Evolutionary conservation across 2,888 invertebrate species (phyloP), one percentile per base, ranked within the genome.

Genomic region (Gibbula magus): DNA sequence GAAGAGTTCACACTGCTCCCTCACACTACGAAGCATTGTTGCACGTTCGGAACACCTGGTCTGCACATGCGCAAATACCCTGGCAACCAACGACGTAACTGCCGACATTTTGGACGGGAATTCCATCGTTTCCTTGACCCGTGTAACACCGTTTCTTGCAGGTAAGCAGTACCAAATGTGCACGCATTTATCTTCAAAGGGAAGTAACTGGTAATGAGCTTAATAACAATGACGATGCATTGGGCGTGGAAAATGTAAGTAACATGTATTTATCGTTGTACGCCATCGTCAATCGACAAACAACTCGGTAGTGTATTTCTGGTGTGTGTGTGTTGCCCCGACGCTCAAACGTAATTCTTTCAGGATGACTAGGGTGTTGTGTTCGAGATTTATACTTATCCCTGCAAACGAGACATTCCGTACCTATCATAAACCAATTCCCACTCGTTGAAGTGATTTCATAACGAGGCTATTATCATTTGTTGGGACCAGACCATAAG

Each of bases 101-200:
- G 61, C 29, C 61, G 61, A 61, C 61, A 61, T 61, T 61, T 61
- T 61, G 61, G 61, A 61, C 61, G 61, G 16, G 29, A 25, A 61
- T 61, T 61, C 61, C 61, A 61, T 29, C 25, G 29, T 61, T 16
- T 29, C 61, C 61, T 29, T 61, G 61, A 61, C 61, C 61, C 18
- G 61, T 10, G 61, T 61, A 29, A 61, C 29, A 61, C 61, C 25
- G 61, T 61, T 25, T 29, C 61, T 29, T 25, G 5, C 61, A 25
- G 29, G 61, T 61, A 61, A 61, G 29, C 61, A 25, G 4, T 61
- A 29, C 61, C 61, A 61, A 29, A 61, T 61, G 61, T 29, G 61
- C 13, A 61, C 29, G 18, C 29, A 61, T 61, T 29, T 29, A 61
- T 18, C 29, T n/a, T 61, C 61, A 25, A 61, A 61, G 61, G 61